Percentiles rank a stretch among this genome's conserved stretches.
phyloP scores from a whole-genome alignment of 2,888 invertebrate species.

The Lathronympha strigana region DNA sequence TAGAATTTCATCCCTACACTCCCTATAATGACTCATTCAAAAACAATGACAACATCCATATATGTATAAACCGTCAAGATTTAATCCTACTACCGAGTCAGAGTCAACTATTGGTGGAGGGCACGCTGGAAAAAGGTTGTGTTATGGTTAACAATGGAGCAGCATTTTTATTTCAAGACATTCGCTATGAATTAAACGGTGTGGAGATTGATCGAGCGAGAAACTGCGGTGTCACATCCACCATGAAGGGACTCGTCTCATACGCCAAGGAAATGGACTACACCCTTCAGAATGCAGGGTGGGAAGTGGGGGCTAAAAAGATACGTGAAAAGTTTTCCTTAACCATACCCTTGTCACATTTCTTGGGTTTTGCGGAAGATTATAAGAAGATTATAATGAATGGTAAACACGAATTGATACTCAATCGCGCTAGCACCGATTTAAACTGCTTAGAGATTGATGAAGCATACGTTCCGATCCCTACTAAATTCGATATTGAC shows the following conservation, averaged over 20 bases:
- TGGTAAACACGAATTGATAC: conserved; percentile 40
- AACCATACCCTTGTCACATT: conserved; percentile 33
- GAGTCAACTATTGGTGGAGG: conserved; percentile 16
- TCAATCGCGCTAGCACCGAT: conserved; percentile 21
- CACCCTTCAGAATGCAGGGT: background rate
- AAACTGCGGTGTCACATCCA: conserved; percentile 44
- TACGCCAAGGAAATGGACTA: conserved; percentile 10
- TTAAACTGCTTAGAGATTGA: background rate
- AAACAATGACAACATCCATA: conserved; percentile 2
- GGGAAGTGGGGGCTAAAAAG: conserved; percentile 14
- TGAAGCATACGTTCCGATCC: no score
- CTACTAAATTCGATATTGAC: background rate
- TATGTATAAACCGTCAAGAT: conserved; percentile 26
- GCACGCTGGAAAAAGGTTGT: background rate
- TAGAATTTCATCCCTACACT: conserved; percentile 39
- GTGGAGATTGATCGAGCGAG: conserved; percentile 42
- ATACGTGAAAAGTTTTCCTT: conserved; percentile 13
- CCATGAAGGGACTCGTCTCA: conserved; percentile 32
- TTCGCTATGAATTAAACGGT: conserved; percentile 37
- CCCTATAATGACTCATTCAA: conserved; percentile 32
- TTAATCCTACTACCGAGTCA: conserved; percentile 18
- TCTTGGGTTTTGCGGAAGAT: conserved; percentile 40
- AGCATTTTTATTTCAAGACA: conserved; percentile 32
- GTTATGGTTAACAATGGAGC: conserved; percentile 1
- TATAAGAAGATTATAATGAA: conserved; percentile 37